Percentiles rank a stretch among this genome's conserved stretches.
These are phyloP conservation scores for Euleptes europaea DNA, from an alignment of 2,113 vertebrate genomes.

Conservation along the genomic window DNA sequence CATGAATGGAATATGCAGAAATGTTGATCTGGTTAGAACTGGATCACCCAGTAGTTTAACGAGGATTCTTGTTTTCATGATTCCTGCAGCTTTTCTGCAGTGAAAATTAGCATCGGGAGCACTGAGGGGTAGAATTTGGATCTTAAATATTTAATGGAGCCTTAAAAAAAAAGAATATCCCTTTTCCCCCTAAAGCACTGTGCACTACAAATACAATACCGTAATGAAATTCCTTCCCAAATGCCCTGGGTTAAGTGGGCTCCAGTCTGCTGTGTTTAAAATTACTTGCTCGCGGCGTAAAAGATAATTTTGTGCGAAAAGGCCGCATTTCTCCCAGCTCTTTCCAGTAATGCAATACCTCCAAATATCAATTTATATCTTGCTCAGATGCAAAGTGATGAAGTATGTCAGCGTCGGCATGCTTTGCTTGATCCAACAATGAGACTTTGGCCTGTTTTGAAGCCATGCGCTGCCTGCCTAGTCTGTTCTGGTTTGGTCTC, in stretches of 20 bases:
- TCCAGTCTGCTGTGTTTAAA: background rate
- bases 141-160: background rate
- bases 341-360: constrained; percentile 41
- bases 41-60: background rate
- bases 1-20: background rate
- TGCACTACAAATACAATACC: background rate
- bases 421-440: background rate
- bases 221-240: background rate
- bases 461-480: constrained; percentile 14
- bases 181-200: background rate
- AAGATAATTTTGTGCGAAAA: background rate
- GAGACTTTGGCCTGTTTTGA: background rate
- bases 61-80: background rate
- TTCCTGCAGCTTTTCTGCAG: background rate
- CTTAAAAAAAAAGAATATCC: background rate
- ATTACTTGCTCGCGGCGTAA: background rate
- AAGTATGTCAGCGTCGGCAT: background rate
- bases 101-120: background rate
- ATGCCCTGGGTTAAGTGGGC: background rate
- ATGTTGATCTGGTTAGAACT: background rate
- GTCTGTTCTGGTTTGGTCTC: constrained; percentile 22
- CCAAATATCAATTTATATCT: constrained; percentile 4
- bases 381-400: background rate
- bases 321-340: constrained; percentile 7
- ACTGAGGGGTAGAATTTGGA: background rate